phyloP scores from a whole-genome alignment of 1,140 invertebrate genomes.

The Drosophila novamexicana region DNA sequence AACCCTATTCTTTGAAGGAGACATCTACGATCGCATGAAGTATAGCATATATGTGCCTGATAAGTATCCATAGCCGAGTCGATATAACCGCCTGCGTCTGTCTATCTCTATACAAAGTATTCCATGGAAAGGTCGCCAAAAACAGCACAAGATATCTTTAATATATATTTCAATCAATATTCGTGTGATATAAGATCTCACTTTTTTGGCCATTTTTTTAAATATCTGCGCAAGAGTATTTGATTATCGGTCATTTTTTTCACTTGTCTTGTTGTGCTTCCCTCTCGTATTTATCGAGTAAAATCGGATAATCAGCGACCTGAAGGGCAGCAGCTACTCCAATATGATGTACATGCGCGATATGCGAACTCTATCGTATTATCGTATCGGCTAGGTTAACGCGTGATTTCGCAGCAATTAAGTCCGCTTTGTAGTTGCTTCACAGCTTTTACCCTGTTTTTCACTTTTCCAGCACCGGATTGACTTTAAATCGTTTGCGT shows the following conservation, averaged over 20 bases:
- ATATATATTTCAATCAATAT: no score
- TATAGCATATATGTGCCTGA: no score
- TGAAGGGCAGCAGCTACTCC: conserved; percentile 7
- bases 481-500: conserved; percentile 49
- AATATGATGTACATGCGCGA: conserved; percentile 1
- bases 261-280: background rate
- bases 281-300: conserved; percentile 21
- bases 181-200: no score
- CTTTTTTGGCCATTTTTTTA: no score
- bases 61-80: no score
- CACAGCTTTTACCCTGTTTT: conserved; percentile 19
- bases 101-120: no score
- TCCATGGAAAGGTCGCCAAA: no score
- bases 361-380: background rate
- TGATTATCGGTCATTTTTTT: background rate
- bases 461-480: conserved; percentile 5
- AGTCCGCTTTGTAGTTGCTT: conserved; percentile 48
- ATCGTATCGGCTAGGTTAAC: conserved; percentile 42
- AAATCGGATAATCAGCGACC: conserved; percentile 36
- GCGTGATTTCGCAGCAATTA: conserved; percentile 74
- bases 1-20: no score
- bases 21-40: no score
- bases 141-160: no score
- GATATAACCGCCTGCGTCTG: no score
- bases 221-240: background rate